These are phyloP conservation scores for Caenorhabditis remanei DNA, from an alignment of 1,140 invertebrate species.

Conservation along the genomic window DNA sequence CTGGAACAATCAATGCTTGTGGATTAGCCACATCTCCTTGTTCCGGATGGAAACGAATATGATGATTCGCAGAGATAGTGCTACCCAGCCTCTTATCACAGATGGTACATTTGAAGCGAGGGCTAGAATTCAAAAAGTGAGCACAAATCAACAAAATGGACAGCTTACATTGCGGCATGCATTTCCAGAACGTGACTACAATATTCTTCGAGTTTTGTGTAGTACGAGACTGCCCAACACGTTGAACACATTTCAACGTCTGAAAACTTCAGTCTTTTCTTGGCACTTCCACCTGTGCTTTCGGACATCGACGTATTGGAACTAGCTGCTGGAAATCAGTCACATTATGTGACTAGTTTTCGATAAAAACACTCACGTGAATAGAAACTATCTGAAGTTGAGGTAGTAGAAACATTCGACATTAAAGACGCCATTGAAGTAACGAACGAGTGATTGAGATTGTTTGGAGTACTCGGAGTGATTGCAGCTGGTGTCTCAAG, in stretches of 20 bases:
- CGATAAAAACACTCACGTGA: no score
- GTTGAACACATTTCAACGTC: conserved; percentile 13
- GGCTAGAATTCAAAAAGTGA: background rate
- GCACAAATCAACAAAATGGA: background rate
- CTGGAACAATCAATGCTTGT: background rate
- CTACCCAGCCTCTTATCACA: background rate
- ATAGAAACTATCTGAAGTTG: background rate
- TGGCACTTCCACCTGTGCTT: background rate
- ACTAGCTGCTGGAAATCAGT: background rate
- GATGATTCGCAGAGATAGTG: background rate
- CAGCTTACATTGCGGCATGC: background rate
- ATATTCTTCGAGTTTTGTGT: background rate
- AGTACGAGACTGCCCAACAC: background rate
- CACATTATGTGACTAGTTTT: no score
- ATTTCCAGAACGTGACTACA: background rate
- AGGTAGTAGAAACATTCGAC: background rate
- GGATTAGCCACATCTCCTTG: background rate
- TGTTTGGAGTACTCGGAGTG: no score
- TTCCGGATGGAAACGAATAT: background rate
- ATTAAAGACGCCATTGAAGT: no score
- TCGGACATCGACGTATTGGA: background rate
- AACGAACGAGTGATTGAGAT: no score
- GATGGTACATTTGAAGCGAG: background rate
- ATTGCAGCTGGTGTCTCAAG: no score
- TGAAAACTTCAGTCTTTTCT: background rate